These are phyloP conservation scores for Oryzias sinensis DNA, from an alignment of 2,797 vertebrate genomes.

Conservation along the genomic window DNA sequence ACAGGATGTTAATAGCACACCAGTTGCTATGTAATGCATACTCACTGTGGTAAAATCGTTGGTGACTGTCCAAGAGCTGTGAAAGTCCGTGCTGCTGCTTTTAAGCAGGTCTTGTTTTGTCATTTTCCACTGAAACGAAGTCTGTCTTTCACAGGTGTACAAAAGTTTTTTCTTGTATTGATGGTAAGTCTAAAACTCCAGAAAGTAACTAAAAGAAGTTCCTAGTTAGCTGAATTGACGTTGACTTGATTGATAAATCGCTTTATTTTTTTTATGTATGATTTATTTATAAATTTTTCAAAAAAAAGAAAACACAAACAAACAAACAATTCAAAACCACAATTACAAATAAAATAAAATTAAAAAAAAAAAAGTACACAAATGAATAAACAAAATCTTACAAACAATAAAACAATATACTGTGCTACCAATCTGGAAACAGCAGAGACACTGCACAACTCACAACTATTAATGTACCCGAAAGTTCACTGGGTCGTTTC, in stretches of 20 bases:
- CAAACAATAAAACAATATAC: too few relatives aligned
- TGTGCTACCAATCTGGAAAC: too few relatives aligned
- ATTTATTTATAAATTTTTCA: too few relatives aligned
- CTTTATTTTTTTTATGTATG: too few relatives aligned
- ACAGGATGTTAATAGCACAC: constrained; percentile 80
- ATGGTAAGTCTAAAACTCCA: constrained; percentile 23
- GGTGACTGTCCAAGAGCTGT: constrained; percentile 64
- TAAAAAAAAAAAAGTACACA: too few relatives aligned
- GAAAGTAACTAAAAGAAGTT: constrained; percentile 23
- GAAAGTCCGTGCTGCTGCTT: constrained; percentile 34
- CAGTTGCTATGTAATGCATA: constrained; percentile 64
- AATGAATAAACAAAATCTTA: too few relatives aligned
- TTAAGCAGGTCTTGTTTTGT: constrained; percentile 20
- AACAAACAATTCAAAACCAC: too few relatives aligned
- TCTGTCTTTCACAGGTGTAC: constrained; percentile 16
- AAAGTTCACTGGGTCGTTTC: too few relatives aligned
- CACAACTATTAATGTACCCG: too few relatives aligned
- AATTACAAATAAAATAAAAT: too few relatives aligned
- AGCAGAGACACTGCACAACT: too few relatives aligned
- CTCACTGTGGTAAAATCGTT: constrained; percentile 63
- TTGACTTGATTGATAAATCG: background rate
- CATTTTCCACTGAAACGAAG: constrained; percentile 26
- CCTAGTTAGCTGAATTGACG: constrained; percentile 42
- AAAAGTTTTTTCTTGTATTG: constrained; percentile 11
- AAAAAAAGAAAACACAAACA: too few relatives aligned